These are phyloP conservation scores for Syngnathus rostellatus DNA, from an alignment of 2,797 vertebrate species.

Conservation along the genomic window DNA sequence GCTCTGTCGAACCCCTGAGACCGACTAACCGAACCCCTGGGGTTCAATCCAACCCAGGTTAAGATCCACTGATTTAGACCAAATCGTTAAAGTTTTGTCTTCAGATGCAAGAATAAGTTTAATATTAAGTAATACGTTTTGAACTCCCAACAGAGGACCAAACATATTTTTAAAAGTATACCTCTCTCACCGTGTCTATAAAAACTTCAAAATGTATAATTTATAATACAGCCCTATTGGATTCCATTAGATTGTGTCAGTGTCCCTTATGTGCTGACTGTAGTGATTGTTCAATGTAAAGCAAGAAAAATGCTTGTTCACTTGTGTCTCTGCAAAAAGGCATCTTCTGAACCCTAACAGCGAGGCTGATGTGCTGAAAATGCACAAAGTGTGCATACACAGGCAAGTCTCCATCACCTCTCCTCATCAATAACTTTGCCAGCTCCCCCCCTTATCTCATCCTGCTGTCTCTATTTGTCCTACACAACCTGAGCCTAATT, in stretches of 20 bases:
- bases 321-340: neutral
- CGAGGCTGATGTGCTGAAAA: constrained; percentile 2
- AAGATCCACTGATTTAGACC: too few species aligned
- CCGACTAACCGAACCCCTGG: too few species aligned
- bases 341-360: neutral
- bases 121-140: too few species aligned
- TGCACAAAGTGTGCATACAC: constrained; percentile 11
- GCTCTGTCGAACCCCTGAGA: too few species aligned
- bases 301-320: neutral
- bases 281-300: neutral
- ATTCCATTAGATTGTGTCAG: neutral
- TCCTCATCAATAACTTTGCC: constrained; percentile 42
- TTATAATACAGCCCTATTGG: neutral
- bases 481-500: constrained; percentile 37
- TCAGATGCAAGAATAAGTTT: too few species aligned
- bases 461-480: constrained; percentile 53
- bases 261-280: too few species aligned
- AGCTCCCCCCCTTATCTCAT: constrained; percentile 17
- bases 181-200: neutral
- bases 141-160: too few species aligned
- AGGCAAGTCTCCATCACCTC: constrained; percentile 9
- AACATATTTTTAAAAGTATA: neutral
- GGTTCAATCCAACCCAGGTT: too few species aligned
- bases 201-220: neutral
- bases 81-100: too few species aligned